Evolutionary conservation across 2,797 vertebrate species (phyloP), one percentile per base, ranked within the genome.

Genomic region (Sebastes matsubarae): DNA sequence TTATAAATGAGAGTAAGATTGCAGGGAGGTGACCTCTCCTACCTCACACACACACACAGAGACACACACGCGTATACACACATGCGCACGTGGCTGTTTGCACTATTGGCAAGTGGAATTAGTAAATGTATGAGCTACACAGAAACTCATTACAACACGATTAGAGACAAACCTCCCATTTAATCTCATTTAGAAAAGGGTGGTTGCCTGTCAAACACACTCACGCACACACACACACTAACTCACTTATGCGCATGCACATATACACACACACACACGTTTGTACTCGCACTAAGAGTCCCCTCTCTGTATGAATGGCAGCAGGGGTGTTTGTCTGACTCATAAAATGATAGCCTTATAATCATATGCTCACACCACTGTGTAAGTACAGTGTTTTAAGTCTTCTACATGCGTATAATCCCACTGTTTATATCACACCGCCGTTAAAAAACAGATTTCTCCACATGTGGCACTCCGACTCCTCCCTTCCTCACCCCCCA

Each of bases 141-240:
- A 92, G 92, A 94, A 95, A 94, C 94, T 95, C 94, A 96, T 96
- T 96, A 96, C 94, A 95, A 94, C 88, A 90, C 84, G 93, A 95
- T 96, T 95, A 95, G 94, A 95, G 89, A 93, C 94, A 94, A 95
- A 95, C 93, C 94, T 94, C 93, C 93, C 90, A 93, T 95, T 94
- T 94, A 94, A 94, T 94, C 94, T 94, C 91, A 94, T 94, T 95
- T 95, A 94, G 89, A 93, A 92, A 89, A 85, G 87, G 92, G 90
- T 93, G 93, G 93, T 89, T 92, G 92, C 85, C 89, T 94, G 93
- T 95, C 94, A 94, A 89, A 93, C 91, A 82, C 88, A 82, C 89
- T 85, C 90, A 70, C 85, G 32, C 81, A 80, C 18, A 76, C 85
- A 75, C 85, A 86, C 87, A 87, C 90, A 87, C 90, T 79, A 87